Evolutionary conservation across 1,140 invertebrate genomes (phyloP).

Genomic region (Bombus confusus): DNA sequence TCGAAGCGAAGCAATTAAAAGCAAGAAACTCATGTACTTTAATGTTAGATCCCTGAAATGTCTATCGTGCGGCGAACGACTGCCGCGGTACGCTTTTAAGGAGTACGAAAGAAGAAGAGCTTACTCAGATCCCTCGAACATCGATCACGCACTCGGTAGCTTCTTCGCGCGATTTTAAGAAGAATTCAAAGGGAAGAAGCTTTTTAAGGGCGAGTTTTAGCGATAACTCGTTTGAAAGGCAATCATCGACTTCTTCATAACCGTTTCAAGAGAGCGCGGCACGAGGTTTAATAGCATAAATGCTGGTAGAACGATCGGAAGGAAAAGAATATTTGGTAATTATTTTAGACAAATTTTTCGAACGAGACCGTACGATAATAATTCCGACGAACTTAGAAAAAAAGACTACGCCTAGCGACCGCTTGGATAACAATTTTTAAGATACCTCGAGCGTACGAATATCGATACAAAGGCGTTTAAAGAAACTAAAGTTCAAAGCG

Average conservation of each 20-base stretch:
- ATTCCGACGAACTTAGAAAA: too few relatives aligned
- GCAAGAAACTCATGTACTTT: conserved; percentile 16
- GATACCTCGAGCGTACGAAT: too few relatives aligned
- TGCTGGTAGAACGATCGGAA: not conserved
- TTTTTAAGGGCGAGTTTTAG: not conserved
- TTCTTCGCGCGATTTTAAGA: conserved; percentile 7
- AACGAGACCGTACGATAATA: not conserved
- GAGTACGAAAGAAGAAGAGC: not conserved
- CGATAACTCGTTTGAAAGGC: not conserved
- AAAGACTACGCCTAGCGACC: too few relatives aligned
- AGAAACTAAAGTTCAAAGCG: too few relatives aligned
- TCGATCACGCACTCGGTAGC: not conserved
- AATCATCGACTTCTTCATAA: not conserved
- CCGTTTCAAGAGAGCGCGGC: not conserved
- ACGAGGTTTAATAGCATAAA: accelerated
- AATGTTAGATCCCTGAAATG: conserved; percentile 12
- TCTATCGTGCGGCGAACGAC: not conserved
- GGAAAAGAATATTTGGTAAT: not conserved
- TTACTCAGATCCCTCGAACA: not conserved
- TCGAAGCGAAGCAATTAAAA: not conserved
- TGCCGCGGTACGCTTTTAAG: not conserved
- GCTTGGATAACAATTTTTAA: too few relatives aligned
- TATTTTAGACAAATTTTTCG: not conserved
- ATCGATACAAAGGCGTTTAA: too few relatives aligned
- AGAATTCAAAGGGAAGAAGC: conserved; percentile 12